phyloP scores from a whole-genome alignment of 1,140 invertebrate species.

The Theocolax elegans region DNA sequence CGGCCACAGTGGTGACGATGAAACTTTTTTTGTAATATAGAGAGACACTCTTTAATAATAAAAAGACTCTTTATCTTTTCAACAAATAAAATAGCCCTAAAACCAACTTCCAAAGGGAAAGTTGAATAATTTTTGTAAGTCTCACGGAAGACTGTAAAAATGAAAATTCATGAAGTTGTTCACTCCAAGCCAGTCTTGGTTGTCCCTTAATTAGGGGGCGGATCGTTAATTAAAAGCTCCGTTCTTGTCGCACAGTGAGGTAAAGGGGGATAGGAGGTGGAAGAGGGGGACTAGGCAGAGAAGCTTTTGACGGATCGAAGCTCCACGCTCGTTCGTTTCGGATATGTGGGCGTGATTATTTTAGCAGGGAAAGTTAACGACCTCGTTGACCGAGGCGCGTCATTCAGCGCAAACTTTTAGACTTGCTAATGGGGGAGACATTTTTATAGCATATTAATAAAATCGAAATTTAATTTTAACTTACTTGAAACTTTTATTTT shows the following conservation, averaged over 20 bases:
- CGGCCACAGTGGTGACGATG: no score
- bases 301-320: constrained; percentile 40
- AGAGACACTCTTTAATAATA: no score
- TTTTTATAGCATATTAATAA: constrained; percentile 7
- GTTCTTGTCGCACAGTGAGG: constrained; percentile 47
- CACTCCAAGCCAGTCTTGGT: constrained; percentile 38
- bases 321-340: constrained; percentile 14
- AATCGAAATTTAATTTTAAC: neutral
- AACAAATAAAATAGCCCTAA: no score
- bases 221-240: constrained; percentile 63
- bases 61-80: no score
- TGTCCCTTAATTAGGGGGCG: constrained; percentile 59
- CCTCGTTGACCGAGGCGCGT: constrained; percentile 45
- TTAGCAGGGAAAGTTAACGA: constrained; percentile 46
- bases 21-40: no score
- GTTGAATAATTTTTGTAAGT: neutral
- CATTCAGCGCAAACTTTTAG: constrained; percentile 48
- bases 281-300: no score
- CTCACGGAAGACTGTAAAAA: neutral
- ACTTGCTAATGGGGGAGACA: constrained; percentile 38
- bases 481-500: no score
- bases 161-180: constrained; percentile 18
- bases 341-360: constrained; percentile 41
- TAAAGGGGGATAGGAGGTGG: no score
- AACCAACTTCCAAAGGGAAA: no score